Conservation (phyloP, 2,888 invertebrate species). For the Drosophila picticornis region DNA sequence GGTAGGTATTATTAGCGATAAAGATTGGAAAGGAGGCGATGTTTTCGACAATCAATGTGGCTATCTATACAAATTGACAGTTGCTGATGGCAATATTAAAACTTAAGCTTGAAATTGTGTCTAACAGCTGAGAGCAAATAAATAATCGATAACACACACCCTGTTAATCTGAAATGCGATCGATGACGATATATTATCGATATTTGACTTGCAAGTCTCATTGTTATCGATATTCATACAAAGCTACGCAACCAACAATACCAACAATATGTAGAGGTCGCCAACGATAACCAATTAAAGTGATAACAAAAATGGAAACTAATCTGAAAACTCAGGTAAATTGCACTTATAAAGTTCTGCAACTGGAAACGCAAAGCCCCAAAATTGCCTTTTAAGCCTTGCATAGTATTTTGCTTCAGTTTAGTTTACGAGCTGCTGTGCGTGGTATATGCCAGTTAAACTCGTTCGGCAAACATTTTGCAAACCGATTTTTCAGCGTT, state of each 20-base stretch:
- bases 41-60: too few relatives aligned
- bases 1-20: not conserved
- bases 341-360: not conserved
- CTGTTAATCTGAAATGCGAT: not conserved
- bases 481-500: slow-evolving; percentile 13
- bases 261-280: not conserved
- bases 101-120: not conserved
- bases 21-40: not conserved
- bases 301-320: not conserved
- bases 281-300: not conserved
- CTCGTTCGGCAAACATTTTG: not conserved
- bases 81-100: not conserved
- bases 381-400: not conserved
- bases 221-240: not conserved
- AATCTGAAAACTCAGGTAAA: not conserved
- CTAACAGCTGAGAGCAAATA: not conserved
- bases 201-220: not conserved
- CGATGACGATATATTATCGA: not conserved
- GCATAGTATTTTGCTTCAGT: not conserved
- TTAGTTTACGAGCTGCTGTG: not conserved
- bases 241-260: not conserved
- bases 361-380: not conserved
- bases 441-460: slow-evolving; percentile 35
- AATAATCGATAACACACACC: slow-evolving; percentile 3
- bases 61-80: not conserved